Evolutionary conservation across 2,113 vertebrate species (phyloP).

Genomic region (Ctenomys sociabilis): DNA sequence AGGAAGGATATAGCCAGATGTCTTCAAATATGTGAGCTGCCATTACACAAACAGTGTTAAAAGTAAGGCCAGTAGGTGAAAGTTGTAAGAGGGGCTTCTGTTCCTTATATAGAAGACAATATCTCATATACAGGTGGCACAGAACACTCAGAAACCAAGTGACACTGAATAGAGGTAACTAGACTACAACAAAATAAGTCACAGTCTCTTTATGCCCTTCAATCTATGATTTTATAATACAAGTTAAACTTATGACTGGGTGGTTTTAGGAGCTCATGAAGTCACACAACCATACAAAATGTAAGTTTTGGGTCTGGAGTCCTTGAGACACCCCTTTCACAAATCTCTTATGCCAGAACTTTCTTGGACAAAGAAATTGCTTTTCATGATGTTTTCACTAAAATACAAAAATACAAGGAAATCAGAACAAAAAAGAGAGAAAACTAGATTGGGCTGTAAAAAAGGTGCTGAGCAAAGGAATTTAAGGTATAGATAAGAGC

Average conservation of each 20-base stretch:
- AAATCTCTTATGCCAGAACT: neutral
- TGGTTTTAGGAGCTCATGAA: slow-evolving; percentile 18
- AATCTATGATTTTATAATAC: neutral
- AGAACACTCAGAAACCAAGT: slow-evolving; percentile 10
- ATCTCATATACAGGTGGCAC: neutral
- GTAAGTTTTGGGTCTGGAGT: neutral
- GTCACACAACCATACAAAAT: neutral
- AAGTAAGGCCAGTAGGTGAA: neutral
- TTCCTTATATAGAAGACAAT: neutral
- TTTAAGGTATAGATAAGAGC: neutral
- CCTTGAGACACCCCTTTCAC: neutral
- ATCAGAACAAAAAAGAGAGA: slow-evolving; percentile 5
- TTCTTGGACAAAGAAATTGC: neutral
- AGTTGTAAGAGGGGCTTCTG: neutral
- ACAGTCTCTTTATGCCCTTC: neutral
- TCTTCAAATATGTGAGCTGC: neutral
- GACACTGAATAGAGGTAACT: neutral
- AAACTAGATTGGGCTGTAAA: neutral
- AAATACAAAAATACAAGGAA: slow-evolving; percentile 14
- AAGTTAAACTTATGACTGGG: neutral
- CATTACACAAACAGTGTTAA: slow-evolving; percentile 17
- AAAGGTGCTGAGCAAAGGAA: neutral
- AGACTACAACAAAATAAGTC: neutral
- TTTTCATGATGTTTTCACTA: slow-evolving; percentile 10
- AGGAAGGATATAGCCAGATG: neutral